Evolutionary conservation across 2,797 vertebrate genomes (phyloP).

Genomic region (Clarias platycephalus): DNA sequence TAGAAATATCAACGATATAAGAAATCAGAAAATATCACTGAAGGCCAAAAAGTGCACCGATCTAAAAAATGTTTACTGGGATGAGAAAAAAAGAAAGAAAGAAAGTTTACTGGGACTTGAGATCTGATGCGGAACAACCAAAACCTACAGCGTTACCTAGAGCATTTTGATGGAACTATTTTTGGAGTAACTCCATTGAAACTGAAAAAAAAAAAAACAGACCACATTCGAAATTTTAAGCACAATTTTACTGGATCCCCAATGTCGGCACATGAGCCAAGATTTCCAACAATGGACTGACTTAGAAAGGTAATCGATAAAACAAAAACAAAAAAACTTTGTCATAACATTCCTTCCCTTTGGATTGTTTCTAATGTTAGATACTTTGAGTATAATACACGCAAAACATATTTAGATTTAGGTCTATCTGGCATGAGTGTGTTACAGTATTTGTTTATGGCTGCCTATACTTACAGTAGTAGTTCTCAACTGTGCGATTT

Average conservation of each 20-base stretch:
- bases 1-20: neutral
- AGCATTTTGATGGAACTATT: slow-evolving; percentile 17
- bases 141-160: neutral
- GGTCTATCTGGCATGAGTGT: slow-evolving; percentile 30
- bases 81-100: neutral
- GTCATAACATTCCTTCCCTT: neutral
- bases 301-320: neutral
- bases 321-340: neutral
- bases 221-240: slow-evolving; percentile 3
- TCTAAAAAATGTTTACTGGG: slow-evolving; percentile 13
- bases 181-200: slow-evolving; percentile 3
- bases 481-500: slow-evolving; percentile 20
- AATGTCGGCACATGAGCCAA: neutral
- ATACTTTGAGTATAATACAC: neutral
- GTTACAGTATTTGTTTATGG: slow-evolving; percentile 28
- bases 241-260: slow-evolving; percentile 1
- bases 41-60: neutral
- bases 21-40: neutral
- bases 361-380: neutral
- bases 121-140: neutral
- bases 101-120: slow-evolving; percentile 2
- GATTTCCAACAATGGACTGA: slow-evolving; percentile 25
- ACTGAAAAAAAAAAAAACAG: neutral
- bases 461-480: slow-evolving; percentile 32
- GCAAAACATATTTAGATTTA: neutral